Evolutionary conservation across 64 coral and sea anemone species (phyloP).

Genomic region (Pachyseris speciosa): DNA sequence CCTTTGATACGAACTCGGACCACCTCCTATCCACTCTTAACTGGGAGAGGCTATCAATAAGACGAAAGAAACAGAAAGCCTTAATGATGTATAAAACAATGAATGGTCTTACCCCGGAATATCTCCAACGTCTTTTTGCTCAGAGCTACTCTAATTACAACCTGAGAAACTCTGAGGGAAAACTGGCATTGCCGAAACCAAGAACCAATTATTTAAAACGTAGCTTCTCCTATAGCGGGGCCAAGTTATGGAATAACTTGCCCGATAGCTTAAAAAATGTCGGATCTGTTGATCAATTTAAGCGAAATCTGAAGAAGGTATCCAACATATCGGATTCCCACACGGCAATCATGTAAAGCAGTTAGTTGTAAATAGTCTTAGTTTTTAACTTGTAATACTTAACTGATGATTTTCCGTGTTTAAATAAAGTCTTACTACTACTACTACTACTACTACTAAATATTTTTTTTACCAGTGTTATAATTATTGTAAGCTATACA

Average conservation of each 20-base stretch:
- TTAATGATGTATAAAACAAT: constrained; percentile 27
- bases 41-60: constrained; percentile 11
- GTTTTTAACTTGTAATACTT: too few relatives aligned
- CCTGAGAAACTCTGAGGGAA: constrained; percentile 22
- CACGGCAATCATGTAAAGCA: constrained; percentile 2
- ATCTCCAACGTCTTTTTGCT: constrained; percentile 20
- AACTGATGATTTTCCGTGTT: too few relatives aligned
- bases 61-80: constrained; percentile 5
- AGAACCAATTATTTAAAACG: constrained; percentile 20
- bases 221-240: constrained; percentile 21
- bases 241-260: constrained; percentile 1
- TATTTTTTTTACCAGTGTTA: too few relatives aligned
- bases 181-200: not conserved
- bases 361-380: too few relatives aligned
- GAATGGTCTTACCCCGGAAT: not conserved
- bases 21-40: not conserved
- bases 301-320: not conserved
- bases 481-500: too few relatives aligned
- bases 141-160: not conserved
- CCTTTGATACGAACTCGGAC: not conserved
- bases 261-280: not conserved
- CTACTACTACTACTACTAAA: too few relatives aligned
- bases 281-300: not conserved
- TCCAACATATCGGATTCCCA: not conserved
- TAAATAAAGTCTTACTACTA: too few relatives aligned